phyloP scores from a whole-genome alignment of 2,113 vertebrate species.

The Catharus bicknelli region DNA sequence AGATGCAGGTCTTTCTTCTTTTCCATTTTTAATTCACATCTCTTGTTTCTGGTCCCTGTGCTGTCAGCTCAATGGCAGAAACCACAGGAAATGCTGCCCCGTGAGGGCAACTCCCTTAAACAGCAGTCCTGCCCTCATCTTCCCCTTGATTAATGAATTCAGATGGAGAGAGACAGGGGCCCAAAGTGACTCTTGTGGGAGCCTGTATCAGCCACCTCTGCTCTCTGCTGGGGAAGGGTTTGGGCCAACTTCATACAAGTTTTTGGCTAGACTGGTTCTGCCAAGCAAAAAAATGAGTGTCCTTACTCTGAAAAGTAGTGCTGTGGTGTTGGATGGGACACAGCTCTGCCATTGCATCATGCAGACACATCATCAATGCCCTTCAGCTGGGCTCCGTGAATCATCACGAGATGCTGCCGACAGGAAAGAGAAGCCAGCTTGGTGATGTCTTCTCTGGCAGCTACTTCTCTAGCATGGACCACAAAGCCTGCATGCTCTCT shows the following conservation, averaged over 20 bases:
- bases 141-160: neutral
- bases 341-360: neutral
- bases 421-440: neutral
- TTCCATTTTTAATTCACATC: neutral
- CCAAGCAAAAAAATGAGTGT: neutral
- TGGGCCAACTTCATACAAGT: neutral
- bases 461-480: neutral
- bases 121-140: neutral
- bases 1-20: neutral
- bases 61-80: neutral
- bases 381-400: neutral
- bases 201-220: accelerated
- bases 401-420: neutral
- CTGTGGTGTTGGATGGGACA: neutral
- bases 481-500: neutral
- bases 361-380: neutral
- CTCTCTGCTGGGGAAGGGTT: neutral
- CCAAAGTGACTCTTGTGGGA: accelerated
- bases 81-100: neutral
- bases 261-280: neutral
- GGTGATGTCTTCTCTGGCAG: neutral
- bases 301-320: neutral
- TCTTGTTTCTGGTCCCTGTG: neutral
- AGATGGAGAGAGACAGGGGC: neutral
- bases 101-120: neutral